Evolutionary conservation across 2,113 vertebrate genomes (phyloP), one percentile per base, ranked within the genome.

Genomic region (Plectropomus leopardus): DNA sequence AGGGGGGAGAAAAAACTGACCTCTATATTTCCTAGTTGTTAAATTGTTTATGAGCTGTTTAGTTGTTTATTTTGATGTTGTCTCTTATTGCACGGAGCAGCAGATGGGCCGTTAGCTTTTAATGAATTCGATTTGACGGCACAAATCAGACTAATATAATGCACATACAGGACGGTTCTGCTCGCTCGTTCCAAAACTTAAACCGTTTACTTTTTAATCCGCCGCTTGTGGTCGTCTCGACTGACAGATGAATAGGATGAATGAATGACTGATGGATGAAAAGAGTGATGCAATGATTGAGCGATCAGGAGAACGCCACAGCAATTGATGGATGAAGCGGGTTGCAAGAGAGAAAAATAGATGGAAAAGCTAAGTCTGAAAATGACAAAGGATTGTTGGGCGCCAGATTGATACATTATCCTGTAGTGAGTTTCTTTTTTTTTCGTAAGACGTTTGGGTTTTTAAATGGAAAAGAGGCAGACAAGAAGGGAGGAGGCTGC

Each of bases 391-490:
- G 73, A 70, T 86, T 28, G 66, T 78, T 85, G 63, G 71, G 55
- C 15, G 57, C 70, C 67, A 85, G 86, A 89, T 79, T 80, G 87
- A 91, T 88, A 86, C 71, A 48, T 86, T 80, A 83, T 87, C 82
- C 72, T 4, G 11, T 32, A 30, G 63, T 67, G 42, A 48, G 57
- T 53, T 23, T 0, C 30, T 23, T 21, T 11, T 13, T 69, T 54
- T 59, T 58, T 81, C 42, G 26, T 53, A 40, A 64, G 28, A 76
- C 9, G 1, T 47, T 72, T n/a, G 23, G 57, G 51, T 74, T 78
- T 82, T 48, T 75, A 81, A 82, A 73, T 80, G 78, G 82, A 75
- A 88, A 76, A 14, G 67, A 83, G 79, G 64, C 68, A 79, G 76
- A 78, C 71, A 19, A 71, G 73, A 69, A 86, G 84, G 83, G 86